A percentile compares a stretch with the other conserved stretches of the same genome.
phyloP scores from a whole-genome alignment of 2,888 invertebrate species.

The Tuberolachnus salignus region DNA sequence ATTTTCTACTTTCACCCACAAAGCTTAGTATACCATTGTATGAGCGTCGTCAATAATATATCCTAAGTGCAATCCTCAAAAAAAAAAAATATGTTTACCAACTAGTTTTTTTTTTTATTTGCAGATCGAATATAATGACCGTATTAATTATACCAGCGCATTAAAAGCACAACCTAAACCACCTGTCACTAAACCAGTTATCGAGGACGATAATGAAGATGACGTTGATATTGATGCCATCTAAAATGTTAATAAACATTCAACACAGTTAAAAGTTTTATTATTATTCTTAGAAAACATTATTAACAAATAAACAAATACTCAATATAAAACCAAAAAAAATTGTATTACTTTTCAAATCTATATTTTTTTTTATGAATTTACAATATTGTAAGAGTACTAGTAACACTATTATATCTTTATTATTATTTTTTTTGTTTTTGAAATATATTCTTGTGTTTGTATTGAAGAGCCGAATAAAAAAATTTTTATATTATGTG shows the following conservation, averaged over 20 bases:
- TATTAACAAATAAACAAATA: slow-evolving; percentile 34
- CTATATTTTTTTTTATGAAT: background rate
- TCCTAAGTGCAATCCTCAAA: too few species aligned
- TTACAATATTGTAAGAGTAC: slow-evolving; percentile 13
- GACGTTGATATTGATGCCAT: slow-evolving; percentile 94
- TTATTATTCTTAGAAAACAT: slow-evolving; percentile 16
- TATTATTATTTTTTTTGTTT: background rate
- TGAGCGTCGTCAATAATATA: too few species aligned
- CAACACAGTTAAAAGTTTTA: background rate
- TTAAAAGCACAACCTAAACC: slow-evolving; percentile 69
- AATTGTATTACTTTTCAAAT: background rate
- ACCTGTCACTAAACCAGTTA: slow-evolving; percentile 62
- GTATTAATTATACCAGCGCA: slow-evolving; percentile 74
- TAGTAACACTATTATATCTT: too few species aligned
- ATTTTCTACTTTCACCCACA: too few species aligned
- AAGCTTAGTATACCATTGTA: too few species aligned
- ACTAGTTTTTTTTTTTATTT: slow-evolving; percentile 57
- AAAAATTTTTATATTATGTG: background rate
- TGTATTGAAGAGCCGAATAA: background rate
- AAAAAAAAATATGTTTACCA: background rate
- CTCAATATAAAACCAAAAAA: slow-evolving; percentile 5
- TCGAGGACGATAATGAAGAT: slow-evolving; percentile 73
- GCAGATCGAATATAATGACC: slow-evolving; percentile 87
- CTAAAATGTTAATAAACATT: slow-evolving; percentile 64
- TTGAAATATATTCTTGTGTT: background rate